These are phyloP conservation scores for Uropsilus gracilis DNA, from an alignment of 2,113 vertebrate species.

Conservation along the genomic window DNA sequence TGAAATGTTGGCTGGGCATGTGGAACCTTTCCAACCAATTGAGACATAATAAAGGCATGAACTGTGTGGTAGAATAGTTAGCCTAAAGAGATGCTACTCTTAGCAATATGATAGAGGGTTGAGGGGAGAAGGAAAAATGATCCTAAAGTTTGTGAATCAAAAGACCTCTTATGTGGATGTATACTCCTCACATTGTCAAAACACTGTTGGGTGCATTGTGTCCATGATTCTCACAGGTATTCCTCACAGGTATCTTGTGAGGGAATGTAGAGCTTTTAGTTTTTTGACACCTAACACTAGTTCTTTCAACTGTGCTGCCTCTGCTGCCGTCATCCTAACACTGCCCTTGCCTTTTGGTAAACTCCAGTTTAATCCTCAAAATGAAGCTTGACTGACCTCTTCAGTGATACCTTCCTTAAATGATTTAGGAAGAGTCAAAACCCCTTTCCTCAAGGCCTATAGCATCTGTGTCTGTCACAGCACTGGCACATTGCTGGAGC, in stretches of 20 bases:
- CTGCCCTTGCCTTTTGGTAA: background rate
- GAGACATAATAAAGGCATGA: background rate
- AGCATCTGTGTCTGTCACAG: background rate
- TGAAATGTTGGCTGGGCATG: background rate
- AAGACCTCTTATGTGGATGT: background rate
- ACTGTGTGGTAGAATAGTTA: background rate
- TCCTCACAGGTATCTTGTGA: background rate
- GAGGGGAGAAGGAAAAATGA: background rate
- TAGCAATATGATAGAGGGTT: background rate
- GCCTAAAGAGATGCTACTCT: background rate
- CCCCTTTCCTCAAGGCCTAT: background rate
- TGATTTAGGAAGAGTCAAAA: background rate
- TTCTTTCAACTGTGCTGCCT: background rate
- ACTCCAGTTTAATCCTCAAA: background rate
- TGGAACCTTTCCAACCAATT: background rate
- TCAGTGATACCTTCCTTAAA: background rate
- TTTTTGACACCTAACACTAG: background rate
- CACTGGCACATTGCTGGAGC: background rate
- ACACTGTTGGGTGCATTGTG: accelerated
- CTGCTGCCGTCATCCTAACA: background rate
- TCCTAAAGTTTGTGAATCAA: background rate
- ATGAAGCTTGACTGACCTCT: background rate
- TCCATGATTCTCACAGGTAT: background rate
- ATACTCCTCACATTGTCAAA: background rate
- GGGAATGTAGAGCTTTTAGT: background rate